Base-by-base conservation (phyloP, 2,888 invertebrate genomes). In the Conops quadrifasciatus region DNA sequence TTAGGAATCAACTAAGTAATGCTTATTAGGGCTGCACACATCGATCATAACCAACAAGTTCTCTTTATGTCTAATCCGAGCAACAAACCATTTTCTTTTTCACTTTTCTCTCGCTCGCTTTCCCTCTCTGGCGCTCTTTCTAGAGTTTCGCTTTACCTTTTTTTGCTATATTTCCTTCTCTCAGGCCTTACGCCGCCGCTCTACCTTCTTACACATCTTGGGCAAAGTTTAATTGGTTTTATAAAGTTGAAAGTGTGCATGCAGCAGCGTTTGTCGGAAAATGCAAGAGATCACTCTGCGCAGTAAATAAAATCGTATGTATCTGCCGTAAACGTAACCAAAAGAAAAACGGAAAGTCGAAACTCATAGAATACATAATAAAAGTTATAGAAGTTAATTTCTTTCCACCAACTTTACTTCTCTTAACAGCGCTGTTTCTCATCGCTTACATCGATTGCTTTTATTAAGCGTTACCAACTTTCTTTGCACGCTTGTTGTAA, bases 151-250 rank as follows among this genome's bases (percentile, higher is more conserved):
- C n/a, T 21, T 9, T n/a, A 53, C 24, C 3, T 24, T 21, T 21
- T n/a, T 21, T 49, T 30, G 28, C 43, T 53, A 36, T 15, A 51
- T 66, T 30, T 28, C 30, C 51, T 49, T 26, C 26, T 28, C 21
- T 15, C 21, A 5, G 24, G 43, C 3, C 45, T n/a, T 26, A 56
- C 26, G 3, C 51, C 16, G 36, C 19, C 24, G 53, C 11, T 58
- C 21, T 24, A 56, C 30, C 24, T 30, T 59, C 9, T 16, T 21
- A n/a, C 26, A n/a, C 5, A 62, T 7, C 30, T 36, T 30, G 62
- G 51, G 60, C 28, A 62, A 68, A 68, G 68, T 62, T 68, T 62
- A 68, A 68, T 68, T 68, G 68, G 60, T 62, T 68, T 60, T 62
- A 62, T 47, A 56, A 24, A 53, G 56, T 47, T 67, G 45, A 21